These are phyloP conservation scores for Alentia gelatinosa DNA, from an alignment of 2,888 invertebrate genomes.

Conservation along the genomic window DNA sequence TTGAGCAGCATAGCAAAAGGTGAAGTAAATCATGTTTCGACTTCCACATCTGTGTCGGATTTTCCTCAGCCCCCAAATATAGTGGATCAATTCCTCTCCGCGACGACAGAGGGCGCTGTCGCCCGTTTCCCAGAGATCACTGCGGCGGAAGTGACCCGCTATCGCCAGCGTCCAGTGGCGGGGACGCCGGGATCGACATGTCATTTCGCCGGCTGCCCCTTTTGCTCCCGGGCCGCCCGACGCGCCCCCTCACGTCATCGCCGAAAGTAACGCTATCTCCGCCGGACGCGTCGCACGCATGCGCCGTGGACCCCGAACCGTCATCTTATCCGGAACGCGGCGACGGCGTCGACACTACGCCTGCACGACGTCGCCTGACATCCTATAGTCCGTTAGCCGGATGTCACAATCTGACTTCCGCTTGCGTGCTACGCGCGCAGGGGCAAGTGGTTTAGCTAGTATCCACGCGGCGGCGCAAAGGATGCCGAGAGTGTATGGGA, in stretches of 20 bases:
- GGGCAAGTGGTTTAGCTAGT: not conserved
- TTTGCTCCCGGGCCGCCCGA: not conserved
- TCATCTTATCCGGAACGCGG: not conserved
- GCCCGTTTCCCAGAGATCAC: not conserved
- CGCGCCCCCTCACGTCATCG: not conserved
- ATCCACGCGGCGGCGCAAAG: not conserved
- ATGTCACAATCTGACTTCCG: not conserved
- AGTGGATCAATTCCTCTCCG: not conserved
- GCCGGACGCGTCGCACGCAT: not conserved
- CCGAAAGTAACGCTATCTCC: conserved; percentile 3
- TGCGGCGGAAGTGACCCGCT: not conserved
- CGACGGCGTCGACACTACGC: too few relatives aligned
- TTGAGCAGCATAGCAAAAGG: too few relatives aligned
- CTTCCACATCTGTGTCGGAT: not conserved
- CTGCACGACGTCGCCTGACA: not conserved
- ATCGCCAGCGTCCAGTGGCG: not conserved
- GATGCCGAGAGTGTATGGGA: not conserved
- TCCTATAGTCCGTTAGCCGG: not conserved
- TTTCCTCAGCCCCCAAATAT: not conserved
- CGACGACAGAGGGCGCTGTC: not conserved
- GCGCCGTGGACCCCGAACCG: not conserved
- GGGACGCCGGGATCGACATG: not conserved
- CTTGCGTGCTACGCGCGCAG: not conserved
- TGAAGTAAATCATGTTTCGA: not conserved
- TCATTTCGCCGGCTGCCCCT: not conserved